These are phyloP conservation scores for Hirtodrosophila confusa DNA, from an alignment of 2,888 invertebrate species.

Conservation along the genomic window DNA sequence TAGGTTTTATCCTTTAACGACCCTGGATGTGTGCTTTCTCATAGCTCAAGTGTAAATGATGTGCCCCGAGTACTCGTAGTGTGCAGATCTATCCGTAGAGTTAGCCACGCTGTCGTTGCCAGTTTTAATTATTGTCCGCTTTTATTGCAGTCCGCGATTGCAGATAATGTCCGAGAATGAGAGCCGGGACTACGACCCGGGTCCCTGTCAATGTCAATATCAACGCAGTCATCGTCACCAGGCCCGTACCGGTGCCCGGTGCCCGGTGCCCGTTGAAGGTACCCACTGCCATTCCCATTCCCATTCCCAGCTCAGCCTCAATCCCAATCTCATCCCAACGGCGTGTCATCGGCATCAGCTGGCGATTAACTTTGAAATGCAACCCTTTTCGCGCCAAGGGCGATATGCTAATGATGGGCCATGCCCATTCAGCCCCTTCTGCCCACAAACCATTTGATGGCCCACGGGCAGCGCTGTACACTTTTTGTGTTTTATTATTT, in stretches of 20 bases:
- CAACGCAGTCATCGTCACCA: constrained; percentile 60
- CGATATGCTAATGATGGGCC: constrained; percentile 76
- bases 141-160: constrained; percentile 70
- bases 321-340: constrained; percentile 23
- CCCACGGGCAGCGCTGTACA: constrained; percentile 53
- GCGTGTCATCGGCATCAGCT: constrained; percentile 73
- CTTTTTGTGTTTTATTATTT: constrained; percentile 43
- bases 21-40: neutral
- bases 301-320: neutral
- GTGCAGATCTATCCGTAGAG: constrained; percentile 17
- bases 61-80: neutral
- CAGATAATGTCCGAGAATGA: constrained; percentile 53
- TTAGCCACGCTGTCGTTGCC: constrained; percentile 37
- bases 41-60: constrained; percentile 30
- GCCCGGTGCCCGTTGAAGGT: too few species aligned
- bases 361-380: constrained; percentile 74
- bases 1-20: neutral
- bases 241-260: neutral
- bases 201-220: constrained; percentile 52
- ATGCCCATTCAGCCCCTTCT: constrained; percentile 26
- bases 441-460: constrained; percentile 19
- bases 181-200: constrained; percentile 3
- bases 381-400: constrained; percentile 73
- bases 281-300: too few species aligned
- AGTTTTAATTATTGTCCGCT: constrained; percentile 75